A percentile compares a stretch with the other conserved stretches of the same genome.
phyloP scores from a whole-genome alignment of 1,140 invertebrate species.

The Macrobrachium rosenbergii region DNA sequence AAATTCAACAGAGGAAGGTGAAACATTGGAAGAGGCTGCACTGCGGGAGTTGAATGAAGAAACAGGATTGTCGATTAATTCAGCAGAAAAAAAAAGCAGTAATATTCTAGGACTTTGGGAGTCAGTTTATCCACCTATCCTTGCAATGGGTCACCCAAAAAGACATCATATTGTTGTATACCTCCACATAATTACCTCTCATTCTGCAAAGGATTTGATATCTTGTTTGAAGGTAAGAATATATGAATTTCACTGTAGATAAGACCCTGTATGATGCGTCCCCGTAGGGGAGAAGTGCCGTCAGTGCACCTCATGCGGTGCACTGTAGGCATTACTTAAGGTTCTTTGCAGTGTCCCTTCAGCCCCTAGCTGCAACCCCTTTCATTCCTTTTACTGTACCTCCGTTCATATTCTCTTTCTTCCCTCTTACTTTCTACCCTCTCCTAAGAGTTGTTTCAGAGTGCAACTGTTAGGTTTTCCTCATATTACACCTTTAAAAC shows the following conservation, averaged over 20 bases:
- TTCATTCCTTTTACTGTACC: too few relatives aligned
- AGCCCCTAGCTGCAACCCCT: too few relatives aligned
- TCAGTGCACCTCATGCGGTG: too few relatives aligned
- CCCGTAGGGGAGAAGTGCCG: too few relatives aligned
- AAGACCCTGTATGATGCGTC: background rate
- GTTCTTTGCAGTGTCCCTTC: too few relatives aligned
- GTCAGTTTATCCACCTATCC: constrained; percentile 43
- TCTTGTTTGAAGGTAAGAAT: constrained; percentile 39
- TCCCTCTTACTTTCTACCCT: too few relatives aligned
- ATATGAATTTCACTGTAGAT: background rate
- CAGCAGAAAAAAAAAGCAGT: constrained; percentile 19
- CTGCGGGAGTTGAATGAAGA: constrained; percentile 45
- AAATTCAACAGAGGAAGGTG: constrained; percentile 35
- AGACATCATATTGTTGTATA: constrained; percentile 55
- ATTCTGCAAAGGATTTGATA: constrained; percentile 24
- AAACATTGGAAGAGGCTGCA: constrained; percentile 41
- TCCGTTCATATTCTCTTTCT: too few relatives aligned
- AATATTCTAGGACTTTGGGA: constrained; percentile 52
- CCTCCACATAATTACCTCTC: constrained; percentile 26
- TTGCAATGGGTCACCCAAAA: constrained; percentile 36
- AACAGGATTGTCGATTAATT: constrained; percentile 33
- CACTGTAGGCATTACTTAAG: too few relatives aligned
- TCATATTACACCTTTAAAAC: too few relatives aligned
- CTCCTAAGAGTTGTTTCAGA: too few relatives aligned
- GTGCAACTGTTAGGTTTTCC: too few relatives aligned